These are phyloP conservation scores for Lasiommata megera DNA, from an alignment of 2,888 invertebrate genomes.

Conservation along the genomic window DNA sequence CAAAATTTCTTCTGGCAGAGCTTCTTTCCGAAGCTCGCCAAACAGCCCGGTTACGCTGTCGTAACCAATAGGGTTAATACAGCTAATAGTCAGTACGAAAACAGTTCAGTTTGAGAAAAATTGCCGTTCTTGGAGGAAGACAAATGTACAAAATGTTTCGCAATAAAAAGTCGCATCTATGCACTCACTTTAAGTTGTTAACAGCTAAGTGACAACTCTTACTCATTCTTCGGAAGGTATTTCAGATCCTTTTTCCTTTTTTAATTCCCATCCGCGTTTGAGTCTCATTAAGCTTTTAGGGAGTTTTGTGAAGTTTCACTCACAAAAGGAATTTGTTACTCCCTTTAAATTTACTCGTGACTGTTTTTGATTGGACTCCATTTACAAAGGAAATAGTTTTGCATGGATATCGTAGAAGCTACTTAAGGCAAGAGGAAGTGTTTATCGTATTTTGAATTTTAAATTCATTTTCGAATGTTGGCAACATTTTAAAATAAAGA, in stretches of 20 bases:
- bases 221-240: slow-evolving; percentile 11
- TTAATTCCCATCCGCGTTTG: slow-evolving; percentile 17
- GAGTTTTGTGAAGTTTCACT: slow-evolving; percentile 8
- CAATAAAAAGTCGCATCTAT: slow-evolving; percentile 36
- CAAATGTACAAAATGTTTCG: background rate
- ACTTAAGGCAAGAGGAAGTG: too few relatives aligned
- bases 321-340: slow-evolving; percentile 6
- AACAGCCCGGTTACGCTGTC: too few relatives aligned
- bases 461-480: too few relatives aligned
- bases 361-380: background rate
- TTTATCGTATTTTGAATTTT: too few relatives aligned
- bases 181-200: slow-evolving; percentile 31
- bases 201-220: slow-evolving; percentile 32
- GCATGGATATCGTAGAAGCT: background rate
- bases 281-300: slow-evolving; percentile 19
- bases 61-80: too few relatives aligned
- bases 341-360: background rate
- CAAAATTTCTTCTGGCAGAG: too few relatives aligned
- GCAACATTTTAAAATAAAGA: too few relatives aligned
- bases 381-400: background rate
- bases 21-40: too few relatives aligned
- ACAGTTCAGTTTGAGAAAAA: too few relatives aligned
- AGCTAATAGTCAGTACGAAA: too few relatives aligned
- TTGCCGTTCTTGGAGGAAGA: too few relatives aligned
- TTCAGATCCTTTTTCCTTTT: slow-evolving; percentile 16